Evolutionary conservation across 1,140 invertebrate genomes (phyloP).

Genomic region (Helicorthomorpha holstii): DNA sequence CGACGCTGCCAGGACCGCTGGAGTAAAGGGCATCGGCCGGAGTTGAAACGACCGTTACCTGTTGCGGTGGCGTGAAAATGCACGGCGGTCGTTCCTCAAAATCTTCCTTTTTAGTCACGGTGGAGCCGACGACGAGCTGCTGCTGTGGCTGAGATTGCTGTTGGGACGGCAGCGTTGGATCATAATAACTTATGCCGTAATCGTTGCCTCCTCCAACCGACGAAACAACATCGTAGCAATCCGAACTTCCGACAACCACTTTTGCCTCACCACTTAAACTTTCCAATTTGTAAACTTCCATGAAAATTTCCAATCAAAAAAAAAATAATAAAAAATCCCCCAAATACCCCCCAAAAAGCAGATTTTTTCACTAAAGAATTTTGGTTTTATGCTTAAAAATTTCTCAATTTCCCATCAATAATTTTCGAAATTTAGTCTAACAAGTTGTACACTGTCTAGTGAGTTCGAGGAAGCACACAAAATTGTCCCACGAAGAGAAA

Average conservation of each 20-base stretch:
- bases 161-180: too few relatives aligned
- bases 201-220: not conserved
- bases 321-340: too few relatives aligned
- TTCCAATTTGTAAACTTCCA: not conserved
- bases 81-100: slow-evolving; percentile 6
- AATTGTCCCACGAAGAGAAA: too few relatives aligned
- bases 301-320: not conserved
- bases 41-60: not conserved
- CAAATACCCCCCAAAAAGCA: too few relatives aligned
- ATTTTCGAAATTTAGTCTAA: too few relatives aligned
- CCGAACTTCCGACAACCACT: not conserved
- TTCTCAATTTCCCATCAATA: too few relatives aligned
- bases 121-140: not conserved
- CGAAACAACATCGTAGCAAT: not conserved
- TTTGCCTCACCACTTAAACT: not conserved
- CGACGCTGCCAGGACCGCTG: not conserved
- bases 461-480: too few relatives aligned
- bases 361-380: too few relatives aligned
- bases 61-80: not conserved
- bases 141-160: too few relatives aligned
- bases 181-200: not conserved
- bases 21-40: too few relatives aligned
- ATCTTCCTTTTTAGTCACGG: slow-evolving; percentile 3
- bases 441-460: too few relatives aligned
- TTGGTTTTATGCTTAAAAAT: too few relatives aligned